These are phyloP conservation scores for Cephalopachus bancanus DNA, from an alignment of 2,797 vertebrate genomes.

Conservation along the genomic window DNA sequence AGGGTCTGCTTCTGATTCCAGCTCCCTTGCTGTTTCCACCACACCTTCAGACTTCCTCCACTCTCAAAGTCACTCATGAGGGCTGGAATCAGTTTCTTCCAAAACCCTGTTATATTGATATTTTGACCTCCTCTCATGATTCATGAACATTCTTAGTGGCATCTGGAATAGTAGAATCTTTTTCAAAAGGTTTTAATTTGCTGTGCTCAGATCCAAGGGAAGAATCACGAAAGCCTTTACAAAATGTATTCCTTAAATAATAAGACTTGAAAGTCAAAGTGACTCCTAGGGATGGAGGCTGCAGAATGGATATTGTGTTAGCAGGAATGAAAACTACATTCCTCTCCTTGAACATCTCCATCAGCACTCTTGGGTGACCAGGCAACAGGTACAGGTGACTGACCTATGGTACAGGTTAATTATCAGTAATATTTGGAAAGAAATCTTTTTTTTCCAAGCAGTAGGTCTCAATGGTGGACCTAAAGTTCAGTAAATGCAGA, in stretches of 20 bases:
- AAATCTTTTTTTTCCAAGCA: neutral
- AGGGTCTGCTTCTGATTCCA: neutral
- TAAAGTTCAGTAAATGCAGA: neutral
- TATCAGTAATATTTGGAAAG: neutral
- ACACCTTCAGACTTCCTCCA: neutral
- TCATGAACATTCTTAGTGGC: neutral
- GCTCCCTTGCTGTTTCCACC: neutral
- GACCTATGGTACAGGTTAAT: neutral
- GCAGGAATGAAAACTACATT: neutral
- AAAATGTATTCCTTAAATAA: neutral
- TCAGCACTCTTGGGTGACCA: neutral
- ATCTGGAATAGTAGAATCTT: neutral
- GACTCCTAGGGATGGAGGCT: neutral
- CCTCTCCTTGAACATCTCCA: neutral
- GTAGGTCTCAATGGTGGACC: neutral
- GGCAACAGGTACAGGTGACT: too few species aligned
- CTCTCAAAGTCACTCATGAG: neutral
- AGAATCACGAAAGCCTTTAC: neutral
- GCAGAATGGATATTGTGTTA: neutral
- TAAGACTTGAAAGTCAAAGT: neutral
- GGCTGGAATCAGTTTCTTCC: neutral
- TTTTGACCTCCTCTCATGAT: neutral
- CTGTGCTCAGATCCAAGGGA: neutral
- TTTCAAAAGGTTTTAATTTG: neutral
- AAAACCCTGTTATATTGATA: neutral